phyloP scores from a whole-genome alignment of 2,113 vertebrate genomes.

The Callaeas wilsoni region DNA sequence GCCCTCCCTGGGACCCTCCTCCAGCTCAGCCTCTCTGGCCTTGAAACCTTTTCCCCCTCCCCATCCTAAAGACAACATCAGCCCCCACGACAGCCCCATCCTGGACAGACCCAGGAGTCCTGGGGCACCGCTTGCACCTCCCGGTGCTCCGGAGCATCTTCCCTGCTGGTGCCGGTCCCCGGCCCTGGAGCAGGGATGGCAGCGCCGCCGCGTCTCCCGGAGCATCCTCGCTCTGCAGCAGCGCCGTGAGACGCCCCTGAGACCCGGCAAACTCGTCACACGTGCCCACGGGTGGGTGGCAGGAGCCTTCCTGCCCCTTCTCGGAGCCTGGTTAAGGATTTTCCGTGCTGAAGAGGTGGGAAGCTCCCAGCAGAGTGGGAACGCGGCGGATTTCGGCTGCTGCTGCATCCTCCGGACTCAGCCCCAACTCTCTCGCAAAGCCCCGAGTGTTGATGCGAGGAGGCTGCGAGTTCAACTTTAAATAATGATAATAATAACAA shows the following conservation, averaged over 20 bases:
- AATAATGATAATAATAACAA: background rate
- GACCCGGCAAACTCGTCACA: background rate
- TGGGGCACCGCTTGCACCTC: fast-evolving
- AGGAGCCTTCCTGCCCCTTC: background rate
- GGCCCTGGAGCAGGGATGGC: fast-evolving
- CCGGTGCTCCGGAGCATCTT: fast-evolving
- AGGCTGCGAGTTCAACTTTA: background rate
- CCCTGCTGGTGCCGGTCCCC: fast-evolving
- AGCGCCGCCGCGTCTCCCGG: fast-evolving
- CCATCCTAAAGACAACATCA: background rate
- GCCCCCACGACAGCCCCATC: background rate
- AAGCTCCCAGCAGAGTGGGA: background rate
- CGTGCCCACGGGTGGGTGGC: fast-evolving
- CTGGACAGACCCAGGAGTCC: background rate
- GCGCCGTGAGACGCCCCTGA: fast-evolving
- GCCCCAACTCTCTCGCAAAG: background rate
- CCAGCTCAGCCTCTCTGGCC: background rate
- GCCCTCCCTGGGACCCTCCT: background rate
- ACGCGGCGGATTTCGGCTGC: fast-evolving
- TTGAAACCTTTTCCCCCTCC: background rate
- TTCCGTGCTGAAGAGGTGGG: fast-evolving
- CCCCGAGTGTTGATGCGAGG: fast-evolving
- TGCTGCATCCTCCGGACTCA: background rate
- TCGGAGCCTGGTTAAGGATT: fast-evolving
- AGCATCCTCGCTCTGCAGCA: background rate